Evolutionary conservation across 2,797 vertebrate species (phyloP).

Genomic region (Lophius americanus): DNA sequence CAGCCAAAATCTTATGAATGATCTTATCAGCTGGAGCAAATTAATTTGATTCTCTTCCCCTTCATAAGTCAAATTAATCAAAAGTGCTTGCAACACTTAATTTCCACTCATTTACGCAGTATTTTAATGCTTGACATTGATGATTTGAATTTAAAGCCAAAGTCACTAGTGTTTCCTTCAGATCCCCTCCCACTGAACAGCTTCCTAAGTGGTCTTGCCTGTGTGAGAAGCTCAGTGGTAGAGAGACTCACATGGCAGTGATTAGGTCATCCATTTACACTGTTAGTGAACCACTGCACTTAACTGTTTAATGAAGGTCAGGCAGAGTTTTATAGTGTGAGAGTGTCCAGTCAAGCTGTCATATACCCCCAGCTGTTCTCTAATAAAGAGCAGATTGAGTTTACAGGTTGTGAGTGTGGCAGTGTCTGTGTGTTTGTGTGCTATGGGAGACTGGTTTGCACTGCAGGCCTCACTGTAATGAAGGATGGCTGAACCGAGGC

Average conservation of each 20-base stretch:
- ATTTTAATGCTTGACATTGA: slow-evolving; percentile 3
- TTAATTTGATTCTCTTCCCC: no score
- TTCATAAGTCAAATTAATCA: no score
- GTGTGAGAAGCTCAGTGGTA: slow-evolving; percentile 42
- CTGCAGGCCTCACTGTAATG: slow-evolving; percentile 67
- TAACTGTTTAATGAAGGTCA: slow-evolving; percentile 77
- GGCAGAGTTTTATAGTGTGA: slow-evolving; percentile 68
- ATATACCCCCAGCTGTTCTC: slow-evolving; percentile 75
- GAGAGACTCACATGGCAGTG: slow-evolving; percentile 61
- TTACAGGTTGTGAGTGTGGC: slow-evolving; percentile 43
- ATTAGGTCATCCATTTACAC: slow-evolving; percentile 76
- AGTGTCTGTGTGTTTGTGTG: slow-evolving; percentile 1
- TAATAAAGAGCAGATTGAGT: slow-evolving; percentile 79
- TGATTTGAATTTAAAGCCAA: slow-evolving; percentile 14
- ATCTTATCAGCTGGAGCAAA: not conserved
- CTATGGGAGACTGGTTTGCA: slow-evolving; percentile 50
- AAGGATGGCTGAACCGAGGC: slow-evolving; percentile 72
- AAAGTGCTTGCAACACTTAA: no score
- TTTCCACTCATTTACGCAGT: no score
- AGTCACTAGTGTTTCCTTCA: slow-evolving; percentile 9
- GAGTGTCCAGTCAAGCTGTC: slow-evolving; percentile 76
- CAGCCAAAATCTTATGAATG: no score
- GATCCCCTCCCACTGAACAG: slow-evolving; percentile 19
- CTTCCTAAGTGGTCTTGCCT: slow-evolving; percentile 40
- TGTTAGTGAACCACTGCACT: slow-evolving; percentile 63